Evolutionary conservation across 2,797 vertebrate species (phyloP).

Genomic region (Protosalanx chinensis): DNA sequence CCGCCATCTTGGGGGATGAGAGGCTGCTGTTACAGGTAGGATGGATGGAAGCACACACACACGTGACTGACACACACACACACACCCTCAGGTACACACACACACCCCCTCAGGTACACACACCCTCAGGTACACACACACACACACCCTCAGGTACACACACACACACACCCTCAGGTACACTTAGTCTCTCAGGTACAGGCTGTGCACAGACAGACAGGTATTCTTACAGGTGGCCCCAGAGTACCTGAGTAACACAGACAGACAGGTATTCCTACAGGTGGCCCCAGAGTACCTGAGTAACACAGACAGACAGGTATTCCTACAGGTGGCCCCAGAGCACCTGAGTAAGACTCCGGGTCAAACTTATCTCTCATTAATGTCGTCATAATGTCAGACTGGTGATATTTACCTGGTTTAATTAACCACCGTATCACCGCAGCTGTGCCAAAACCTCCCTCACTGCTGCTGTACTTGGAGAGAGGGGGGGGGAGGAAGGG

Average conservation of each 20-base stretch:
- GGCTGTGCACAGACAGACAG: neutral
- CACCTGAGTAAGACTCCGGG: conserved; percentile 2
- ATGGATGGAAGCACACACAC: neutral
- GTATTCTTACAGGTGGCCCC: no score
- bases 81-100: neutral
- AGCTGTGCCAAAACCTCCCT: conserved; percentile 37
- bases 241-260: no score
- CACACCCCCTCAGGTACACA: no score
- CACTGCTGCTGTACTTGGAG: conserved; percentile 10
- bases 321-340: neutral
- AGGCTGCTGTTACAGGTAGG: conserved; percentile 78
- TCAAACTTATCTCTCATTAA: conserved; percentile 52
- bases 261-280: neutral
- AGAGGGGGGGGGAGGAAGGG: conserved; percentile 11
- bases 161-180: no score
- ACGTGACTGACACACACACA: neutral
- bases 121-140: no score
- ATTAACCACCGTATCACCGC: conserved; percentile 59
- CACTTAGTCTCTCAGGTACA: no score
- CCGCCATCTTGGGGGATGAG: conserved; percentile 76
- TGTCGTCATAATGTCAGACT: conserved; percentile 48
- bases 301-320: neutral
- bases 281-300: neutral
- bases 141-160: no score
- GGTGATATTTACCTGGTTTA: conserved; percentile 67